Conservation (phyloP, 2,113 vertebrate species). For the Pachycephala philippinensis region DNA sequence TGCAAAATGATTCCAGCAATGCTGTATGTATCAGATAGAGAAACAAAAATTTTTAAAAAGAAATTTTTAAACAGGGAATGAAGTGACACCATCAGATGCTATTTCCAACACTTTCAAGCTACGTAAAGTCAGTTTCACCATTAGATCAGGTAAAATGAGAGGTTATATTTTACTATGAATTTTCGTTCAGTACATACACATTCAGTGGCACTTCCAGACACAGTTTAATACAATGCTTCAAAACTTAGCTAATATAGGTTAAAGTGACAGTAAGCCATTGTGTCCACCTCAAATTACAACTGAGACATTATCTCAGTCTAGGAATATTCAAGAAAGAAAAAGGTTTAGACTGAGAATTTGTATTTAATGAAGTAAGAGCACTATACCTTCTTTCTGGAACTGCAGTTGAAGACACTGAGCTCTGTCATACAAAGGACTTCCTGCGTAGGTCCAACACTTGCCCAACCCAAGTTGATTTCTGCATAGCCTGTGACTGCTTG, state of each 20-base stretch:
- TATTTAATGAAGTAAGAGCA: not conserved
- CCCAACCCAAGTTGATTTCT: not conserved
- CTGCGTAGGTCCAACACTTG: not conserved
- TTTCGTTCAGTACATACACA: not conserved
- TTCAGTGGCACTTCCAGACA: not conserved
- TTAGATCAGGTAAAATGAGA: not conserved
- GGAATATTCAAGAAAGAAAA: not conserved
- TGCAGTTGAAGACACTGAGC: not conserved
- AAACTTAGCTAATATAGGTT: not conserved
- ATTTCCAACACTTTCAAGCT: not conserved
- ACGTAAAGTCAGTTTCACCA: not conserved
- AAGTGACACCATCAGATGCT: not conserved
- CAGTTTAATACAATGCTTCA: not conserved
- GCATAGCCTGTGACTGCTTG: not conserved
- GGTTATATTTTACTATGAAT: not conserved
- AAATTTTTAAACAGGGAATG: not conserved
- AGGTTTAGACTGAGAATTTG: not conserved
- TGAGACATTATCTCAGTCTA: not conserved
- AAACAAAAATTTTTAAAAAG: not conserved
- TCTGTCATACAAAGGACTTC: not conserved
- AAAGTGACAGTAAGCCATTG: not conserved
- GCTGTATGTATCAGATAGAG: not conserved
- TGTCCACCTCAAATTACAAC: not conserved
- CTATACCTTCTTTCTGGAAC: not conserved
- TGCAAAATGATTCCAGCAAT: not conserved